Base-by-base conservation (phyloP, 1,140 invertebrate genomes). In the Drosophila miranda region DNA sequence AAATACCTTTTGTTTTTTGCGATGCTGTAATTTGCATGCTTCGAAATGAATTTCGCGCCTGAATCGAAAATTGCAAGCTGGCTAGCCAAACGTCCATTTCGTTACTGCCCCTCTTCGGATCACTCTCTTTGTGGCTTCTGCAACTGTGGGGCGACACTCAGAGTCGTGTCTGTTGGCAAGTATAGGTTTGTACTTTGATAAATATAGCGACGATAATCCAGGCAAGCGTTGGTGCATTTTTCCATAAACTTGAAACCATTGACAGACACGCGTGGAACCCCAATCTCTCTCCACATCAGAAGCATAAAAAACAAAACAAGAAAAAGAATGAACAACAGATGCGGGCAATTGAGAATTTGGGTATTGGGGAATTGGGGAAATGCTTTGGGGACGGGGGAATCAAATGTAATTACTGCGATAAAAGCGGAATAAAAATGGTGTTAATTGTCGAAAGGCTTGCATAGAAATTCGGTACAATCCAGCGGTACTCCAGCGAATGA, bases 341-440 rank as follows among this genome's bases (percentile, higher is more conserved):
- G 72, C 66, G 56, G 49, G 79, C 80, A 76, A 86, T 86, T 80
- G 81, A 84, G 57, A 78, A 69, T 68, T 69, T 55, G 70, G 59
- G n/a, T 50, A 30, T 30, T 30, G 28, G 11, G 34, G 34, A 38
- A 51, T 42, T 55, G 59, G 68, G 46, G 46, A 52, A 72, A 45
- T 30, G 30, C 0, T 21, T 34, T 44, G 48, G 45, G 13, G 38
- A 19, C 19, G 19, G 57, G 51, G 59, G 51, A 9, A 30, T 45
- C 50, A 69, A 81, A 66, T 82, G 80, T 69, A 79, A 76, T 84
- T 79, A 75, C 76, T 26, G 59, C 50, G 80, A 83, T 83, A 83
- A 83, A 83, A 83, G 49, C 44, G 51, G 56, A 44, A 73, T 83
- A 76, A 84, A 83, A 83, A 83, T 84, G 79, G 80, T 83, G 80